These are phyloP conservation scores for Idris sp. DNA, from an alignment of 1,140 invertebrate species.

Conservation along the genomic window DNA sequence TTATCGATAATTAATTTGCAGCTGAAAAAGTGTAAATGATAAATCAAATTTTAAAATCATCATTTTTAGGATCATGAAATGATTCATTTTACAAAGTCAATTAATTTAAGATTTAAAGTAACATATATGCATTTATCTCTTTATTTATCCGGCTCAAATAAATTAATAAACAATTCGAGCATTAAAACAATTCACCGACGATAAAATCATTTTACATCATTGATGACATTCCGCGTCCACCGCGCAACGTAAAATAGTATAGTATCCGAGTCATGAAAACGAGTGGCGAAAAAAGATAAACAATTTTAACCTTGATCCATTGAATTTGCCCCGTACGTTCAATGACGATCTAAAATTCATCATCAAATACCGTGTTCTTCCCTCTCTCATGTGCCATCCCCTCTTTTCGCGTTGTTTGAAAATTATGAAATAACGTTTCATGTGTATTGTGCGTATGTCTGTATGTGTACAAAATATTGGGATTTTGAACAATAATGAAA, in stretches of 20 bases:
- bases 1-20: too few species aligned
- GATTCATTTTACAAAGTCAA: too few species aligned
- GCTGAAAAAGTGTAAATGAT: too few species aligned
- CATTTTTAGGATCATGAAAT: too few species aligned
- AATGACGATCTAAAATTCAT: slow-evolving; percentile 55
- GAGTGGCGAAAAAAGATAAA: slow-evolving; percentile 32
- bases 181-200: slow-evolving; percentile 3
- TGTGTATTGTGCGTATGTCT: too few species aligned
- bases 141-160: too few species aligned
- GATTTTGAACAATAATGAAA: slow-evolving; percentile 51
- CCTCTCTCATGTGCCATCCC: neutral
- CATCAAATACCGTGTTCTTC: slow-evolving; percentile 29
- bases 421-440: slow-evolving; percentile 44
- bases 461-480: slow-evolving; percentile 33
- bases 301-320: slow-evolving; percentile 53
- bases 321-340: slow-evolving; percentile 22
- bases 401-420: slow-evolving; percentile 14
- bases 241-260: slow-evolving; percentile 12
- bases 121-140: too few species aligned
- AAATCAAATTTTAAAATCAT: too few species aligned
- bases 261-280: slow-evolving; percentile 24
- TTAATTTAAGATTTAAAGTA: too few species aligned
- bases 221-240: slow-evolving; percentile 10
- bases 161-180: slow-evolving; percentile 5
- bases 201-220: slow-evolving; percentile 34